phyloP scores from a whole-genome alignment of 2,888 invertebrate genomes.

The Drosophila siamana region DNA sequence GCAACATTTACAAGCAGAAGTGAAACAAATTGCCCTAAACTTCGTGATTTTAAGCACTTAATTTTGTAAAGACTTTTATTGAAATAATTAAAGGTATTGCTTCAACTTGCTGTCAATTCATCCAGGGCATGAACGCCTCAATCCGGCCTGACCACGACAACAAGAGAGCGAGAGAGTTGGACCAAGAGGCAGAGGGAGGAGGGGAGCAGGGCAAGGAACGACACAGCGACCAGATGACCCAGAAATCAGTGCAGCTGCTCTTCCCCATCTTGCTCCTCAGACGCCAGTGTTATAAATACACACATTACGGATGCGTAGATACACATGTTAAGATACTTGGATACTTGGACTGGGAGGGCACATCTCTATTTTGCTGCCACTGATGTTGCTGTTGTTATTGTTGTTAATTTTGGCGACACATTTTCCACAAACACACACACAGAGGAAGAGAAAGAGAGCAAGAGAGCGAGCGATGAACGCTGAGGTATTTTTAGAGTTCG shows the following conservation, averaged over 20 bases:
- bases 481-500: conserved; percentile 56
- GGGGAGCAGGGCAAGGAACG: not conserved
- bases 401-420: conserved; percentile 68
- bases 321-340: conserved; percentile 49
- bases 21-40: no score
- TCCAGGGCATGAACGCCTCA: not conserved
- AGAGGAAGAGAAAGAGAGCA: not conserved
- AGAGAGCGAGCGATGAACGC: not conserved
- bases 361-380: conserved; percentile 5
- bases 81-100: no score
- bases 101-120: not conserved
- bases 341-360: conserved; percentile 30
- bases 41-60: no score
- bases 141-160: conserved; percentile 41
- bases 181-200: not conserved
- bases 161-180: conserved; percentile 1
- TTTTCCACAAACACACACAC: conserved; percentile 19
- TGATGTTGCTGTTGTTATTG: conserved; percentile 1
- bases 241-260: conserved; percentile 58
- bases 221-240: conserved; percentile 43
- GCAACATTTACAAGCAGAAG: no score
- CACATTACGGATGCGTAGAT: conserved; percentile 26
- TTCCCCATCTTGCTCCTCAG: conserved; percentile 3
- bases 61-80: no score
- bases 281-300: conserved; percentile 41